Base-by-base conservation (phyloP, 2,113 vertebrate species). In the Ceyx cyanopectus region DNA sequence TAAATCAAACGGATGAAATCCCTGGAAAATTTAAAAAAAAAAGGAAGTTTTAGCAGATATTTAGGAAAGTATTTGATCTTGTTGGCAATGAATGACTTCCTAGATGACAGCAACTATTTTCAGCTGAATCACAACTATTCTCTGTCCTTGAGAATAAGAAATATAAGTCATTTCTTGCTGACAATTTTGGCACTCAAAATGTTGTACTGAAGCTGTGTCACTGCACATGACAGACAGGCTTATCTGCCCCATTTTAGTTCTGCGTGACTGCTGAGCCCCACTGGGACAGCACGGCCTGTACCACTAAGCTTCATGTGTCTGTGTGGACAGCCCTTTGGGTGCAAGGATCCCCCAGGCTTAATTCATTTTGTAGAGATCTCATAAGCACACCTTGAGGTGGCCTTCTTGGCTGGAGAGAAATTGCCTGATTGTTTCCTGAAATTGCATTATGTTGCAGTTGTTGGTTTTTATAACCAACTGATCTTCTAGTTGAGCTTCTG, bases 231-330 rank as follows among this genome's bases (percentile, higher is more conserved):
- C n/a, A 85, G 45, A 32, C 10, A 45, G 43, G 3, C 2, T 67
- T 10, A 51, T 14, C 27, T 86, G 19, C 37, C 41, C 21, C 16
- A 2, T 22, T 67, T 69, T 57, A 40, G 30, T n/a, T 50, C 23
- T 45, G 26, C 43, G 3, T 8, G 9, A 5, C 2, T 8, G 30
- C 53, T 60, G 48, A 84, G 43, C 34, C 23, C 43, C 40, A 7
- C n/a, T 22, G 65, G 56, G 43, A 21, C 40, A 45, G 4, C 3
- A 23, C 0, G 1, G 1, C 40, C 5, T 72, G 27, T 11, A 7
- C 66, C 62, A 7, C 30, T 32, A 5, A 82, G 29, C 20, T 77
- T 57, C 89, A 69, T 58, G 29, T 62, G 53, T 67, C 58, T 69
- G 18, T 20, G 21, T 50, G 48, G 48, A 1, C 0, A 6, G n/a